Evolutionary conservation across 2,797 vertebrate species (phyloP), one percentile per base, ranked within the genome.

Genomic region (Acrocephalus scirpaceus): DNA sequence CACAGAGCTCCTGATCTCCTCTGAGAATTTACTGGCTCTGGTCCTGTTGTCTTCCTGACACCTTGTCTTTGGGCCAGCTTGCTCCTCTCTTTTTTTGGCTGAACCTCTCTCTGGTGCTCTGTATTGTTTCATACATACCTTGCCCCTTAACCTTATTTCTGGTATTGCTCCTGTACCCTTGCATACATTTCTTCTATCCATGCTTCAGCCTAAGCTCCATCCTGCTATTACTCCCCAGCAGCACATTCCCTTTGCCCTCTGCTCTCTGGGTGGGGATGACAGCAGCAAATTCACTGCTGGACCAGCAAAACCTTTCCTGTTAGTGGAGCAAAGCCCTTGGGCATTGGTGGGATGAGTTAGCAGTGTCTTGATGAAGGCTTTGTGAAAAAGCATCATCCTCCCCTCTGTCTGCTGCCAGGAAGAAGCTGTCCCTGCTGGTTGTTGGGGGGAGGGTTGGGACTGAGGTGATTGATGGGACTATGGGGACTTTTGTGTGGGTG

Each of bases 81-180:
- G 44, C 47, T 94, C 50, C 16, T 82, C 56, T 72, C 72, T 57
- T 60, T 83, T 32, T 60, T 57, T 67, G 57, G 38, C 75, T 92
- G 89, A 93, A 90, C 45, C 65, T 79, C 26, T 40, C 13, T 47
- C 26, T 93, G 48, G 34, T 90, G 74, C 42, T 82, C 30, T 72
- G 70, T 71, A 58, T 54, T 65, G 10, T 70, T 94, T 74, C 83
- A 66, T 7, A 34, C 58, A 21, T 78, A 66, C 26, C n/a, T 85
- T 87, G 67, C 44, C n/a, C 40, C 82, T 77, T 58, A 76, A 73
- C 80, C n/a, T 53, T 53, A 30, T 50, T 84, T n/a, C 45, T 81
- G 34, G 6, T 83, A n/a, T 83, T 83, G 70, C 53, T 70, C 2
- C 47, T 74, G 23, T 73, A 69, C n/a, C 20, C n/a, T 11, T 1